Evolutionary conservation across 53 echinoderm and acorn worm genomes (phyloP).

Genomic region (Temnopleurus reevesii): DNA sequence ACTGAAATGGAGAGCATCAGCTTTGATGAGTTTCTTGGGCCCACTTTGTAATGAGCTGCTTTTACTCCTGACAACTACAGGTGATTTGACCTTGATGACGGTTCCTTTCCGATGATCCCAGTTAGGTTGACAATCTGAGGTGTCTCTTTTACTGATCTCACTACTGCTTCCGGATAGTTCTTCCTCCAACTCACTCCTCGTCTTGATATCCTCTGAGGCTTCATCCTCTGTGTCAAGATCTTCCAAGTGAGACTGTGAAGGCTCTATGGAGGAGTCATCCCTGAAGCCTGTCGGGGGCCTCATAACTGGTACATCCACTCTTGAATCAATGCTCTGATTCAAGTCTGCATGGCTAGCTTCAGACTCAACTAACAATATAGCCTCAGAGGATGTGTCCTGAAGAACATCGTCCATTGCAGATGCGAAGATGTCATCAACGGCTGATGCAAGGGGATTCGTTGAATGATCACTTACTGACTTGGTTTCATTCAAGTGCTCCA

Average conservation of each 20-base stretch:
- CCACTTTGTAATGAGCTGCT: neutral
- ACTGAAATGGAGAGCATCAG: constrained; percentile 70
- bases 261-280: constrained; percentile 70
- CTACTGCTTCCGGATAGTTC: constrained; percentile 30
- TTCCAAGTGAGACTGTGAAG: constrained; percentile 31
- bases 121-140: constrained; percentile 31
- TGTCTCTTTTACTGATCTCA: neutral
- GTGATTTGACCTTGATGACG: constrained; percentile 55
- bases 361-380: neutral
- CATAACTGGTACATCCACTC: constrained; percentile 55
- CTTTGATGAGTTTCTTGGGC: constrained; percentile 71
- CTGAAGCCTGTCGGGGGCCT: constrained; percentile 85
- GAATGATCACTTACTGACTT: constrained; percentile 17
- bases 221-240: constrained; percentile 33
- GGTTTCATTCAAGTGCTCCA: constrained; percentile 33
- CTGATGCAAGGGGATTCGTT: constrained; percentile 56
- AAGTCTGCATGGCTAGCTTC: constrained; percentile 32
- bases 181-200: constrained; percentile 27
- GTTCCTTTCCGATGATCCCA: constrained; percentile 57
- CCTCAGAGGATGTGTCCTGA: constrained; percentile 36
- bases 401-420: constrained; percentile 70
- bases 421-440: constrained; percentile 80
- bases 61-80: constrained; percentile 43
- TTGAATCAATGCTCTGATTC: constrained; percentile 23
- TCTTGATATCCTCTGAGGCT: neutral